Evolutionary conservation across 2,797 vertebrate species (phyloP).

Genomic region (Geotrypetes seraphini): DNA sequence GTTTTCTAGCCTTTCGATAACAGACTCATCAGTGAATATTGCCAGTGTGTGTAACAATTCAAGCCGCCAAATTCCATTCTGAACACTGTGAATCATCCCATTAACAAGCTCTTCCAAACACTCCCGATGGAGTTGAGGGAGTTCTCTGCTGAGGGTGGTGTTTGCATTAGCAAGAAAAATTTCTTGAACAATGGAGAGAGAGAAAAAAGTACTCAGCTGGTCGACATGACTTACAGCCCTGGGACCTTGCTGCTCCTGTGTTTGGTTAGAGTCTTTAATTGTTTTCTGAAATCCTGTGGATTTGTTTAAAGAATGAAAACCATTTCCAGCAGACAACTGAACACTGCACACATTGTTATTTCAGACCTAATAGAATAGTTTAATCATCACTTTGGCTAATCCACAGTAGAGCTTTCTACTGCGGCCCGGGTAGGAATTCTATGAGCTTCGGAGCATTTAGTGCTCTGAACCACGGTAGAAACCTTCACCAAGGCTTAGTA

Average conservation of each 20-base stretch:
- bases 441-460: too few species aligned
- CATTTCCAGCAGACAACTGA: constrained; percentile 9
- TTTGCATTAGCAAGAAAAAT: constrained; percentile 20
- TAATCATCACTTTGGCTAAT: too few species aligned
- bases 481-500: too few species aligned
- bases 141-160: constrained; percentile 9
- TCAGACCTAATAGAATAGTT: constrained; percentile 2
- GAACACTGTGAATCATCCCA: constrained; percentile 2
- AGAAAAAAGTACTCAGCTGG: constrained; percentile 5
- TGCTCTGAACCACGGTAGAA: too few species aligned
- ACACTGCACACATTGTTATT: background rate
- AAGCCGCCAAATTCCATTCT: too few species aligned
- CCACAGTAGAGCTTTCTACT: too few species aligned
- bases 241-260: constrained; percentile 3
- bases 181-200: constrained; percentile 23
- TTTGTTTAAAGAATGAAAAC: constrained; percentile 11
- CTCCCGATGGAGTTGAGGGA: background rate
- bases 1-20: too few species aligned
- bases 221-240: constrained; percentile 12
- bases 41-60: too few species aligned
- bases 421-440: too few species aligned
- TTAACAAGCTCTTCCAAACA: constrained; percentile 1
- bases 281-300: constrained; percentile 5
- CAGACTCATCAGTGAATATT: too few species aligned
- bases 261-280: background rate